phyloP scores from a whole-genome alignment of 2,797 vertebrate species.

The Huso huso region DNA sequence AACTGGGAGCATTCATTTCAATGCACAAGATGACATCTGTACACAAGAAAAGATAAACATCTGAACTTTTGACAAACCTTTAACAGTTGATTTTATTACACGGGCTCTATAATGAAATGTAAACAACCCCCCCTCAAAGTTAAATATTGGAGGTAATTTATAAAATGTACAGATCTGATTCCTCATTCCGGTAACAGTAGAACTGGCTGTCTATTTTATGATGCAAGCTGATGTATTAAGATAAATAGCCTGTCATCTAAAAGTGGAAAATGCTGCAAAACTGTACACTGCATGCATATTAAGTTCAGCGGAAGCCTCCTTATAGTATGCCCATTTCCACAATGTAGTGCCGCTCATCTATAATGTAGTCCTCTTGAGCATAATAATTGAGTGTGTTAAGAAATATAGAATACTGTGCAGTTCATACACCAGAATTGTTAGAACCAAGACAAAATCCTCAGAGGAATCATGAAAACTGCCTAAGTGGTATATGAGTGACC shows the following conservation, averaged over 20 bases:
- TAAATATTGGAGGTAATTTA: too few relatives aligned
- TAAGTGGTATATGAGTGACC: background rate
- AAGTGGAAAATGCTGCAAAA: constrained; percentile 37
- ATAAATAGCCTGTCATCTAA: constrained; percentile 54
- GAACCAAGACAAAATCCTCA: background rate
- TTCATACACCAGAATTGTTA: background rate
- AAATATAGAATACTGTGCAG: background rate
- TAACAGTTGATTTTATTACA: too few relatives aligned
- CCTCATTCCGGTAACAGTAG: constrained; percentile 32
- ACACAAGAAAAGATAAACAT: too few relatives aligned
- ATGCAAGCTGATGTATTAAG: constrained; percentile 44
- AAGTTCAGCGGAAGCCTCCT: constrained; percentile 37
- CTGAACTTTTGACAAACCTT: too few relatives aligned
- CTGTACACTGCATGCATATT: constrained; percentile 43
- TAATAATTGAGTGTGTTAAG: background rate
- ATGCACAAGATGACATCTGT: too few relatives aligned
- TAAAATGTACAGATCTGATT: constrained; percentile 15
- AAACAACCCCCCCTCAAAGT: too few relatives aligned
- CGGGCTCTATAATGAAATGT: too few relatives aligned
- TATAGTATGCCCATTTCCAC: constrained; percentile 33
- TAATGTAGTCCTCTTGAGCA: constrained; percentile 35
- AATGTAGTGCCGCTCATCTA: constrained; percentile 39
- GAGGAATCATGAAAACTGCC: background rate
- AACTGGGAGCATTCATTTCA: too few relatives aligned
- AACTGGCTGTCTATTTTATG: constrained; percentile 40